Base-by-base conservation (phyloP, 2,888 invertebrate genomes). In the Alviniconcha strummeri region DNA sequence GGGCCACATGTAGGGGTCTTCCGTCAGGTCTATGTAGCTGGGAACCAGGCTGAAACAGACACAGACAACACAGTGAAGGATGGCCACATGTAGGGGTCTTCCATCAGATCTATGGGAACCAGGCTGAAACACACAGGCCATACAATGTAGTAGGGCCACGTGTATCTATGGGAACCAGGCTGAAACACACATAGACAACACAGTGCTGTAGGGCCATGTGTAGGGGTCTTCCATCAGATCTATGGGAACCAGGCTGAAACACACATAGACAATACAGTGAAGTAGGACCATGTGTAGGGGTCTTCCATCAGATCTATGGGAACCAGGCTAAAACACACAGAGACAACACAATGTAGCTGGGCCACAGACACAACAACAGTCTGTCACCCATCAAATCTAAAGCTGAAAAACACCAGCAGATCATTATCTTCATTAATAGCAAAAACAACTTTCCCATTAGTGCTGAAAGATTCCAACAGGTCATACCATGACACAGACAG, bases 1-100 rank as follows among this genome's bases (percentile, higher is more conserved):
- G 0, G 99, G 99, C 98, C 98, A 99, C 98, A 98, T 98, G 94
- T 98, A 99, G 88, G 97, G 98, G 91, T 97, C 97, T 92, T 98
- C 98, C 0, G 97, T 98, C 87, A 98, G 95, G 93, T 99, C 99
- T 88, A 99, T 96, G 93, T 98, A 98, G 88, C 97, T 96, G 0
- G 95, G 95, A 87, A 93, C 93, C 93, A 94, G 96, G 95, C 93
- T 93, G 75, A 5, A 69, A 83, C 57, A 55, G 4, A 55, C 55
- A 55, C 5, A 36, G 8, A 74, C 74, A 54, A 74, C 74, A 74
- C 8, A 74, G 15, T 52, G 13, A 36, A 69, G 69, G 17, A 13
- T 15, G n/a, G 9, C 13, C 69, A 4, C 15, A 13, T 13, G 69
- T 15, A 69, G 6, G 15, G 6, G 6, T 64, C 64, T 64, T 9